Evolutionary conservation across 2,888 invertebrate species (phyloP).

Genomic region (Anaspis maculata): DNA sequence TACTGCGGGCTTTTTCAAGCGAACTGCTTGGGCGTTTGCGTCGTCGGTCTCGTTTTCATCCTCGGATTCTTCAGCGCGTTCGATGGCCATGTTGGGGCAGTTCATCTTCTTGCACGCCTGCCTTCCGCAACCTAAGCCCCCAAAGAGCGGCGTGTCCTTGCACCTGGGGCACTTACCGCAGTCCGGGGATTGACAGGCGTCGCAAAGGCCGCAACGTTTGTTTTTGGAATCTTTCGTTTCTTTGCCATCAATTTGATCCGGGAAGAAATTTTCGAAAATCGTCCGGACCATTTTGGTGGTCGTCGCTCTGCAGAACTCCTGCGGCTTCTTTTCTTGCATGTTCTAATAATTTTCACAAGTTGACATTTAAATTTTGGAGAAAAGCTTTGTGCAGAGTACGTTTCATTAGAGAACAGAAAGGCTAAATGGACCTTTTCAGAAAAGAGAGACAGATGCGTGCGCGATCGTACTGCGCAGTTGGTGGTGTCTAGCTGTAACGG

Average conservation of each 20-base stretch:
- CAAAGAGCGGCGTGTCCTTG: constrained; percentile 72
- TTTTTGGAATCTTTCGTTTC: constrained; percentile 53
- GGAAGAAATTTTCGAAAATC: constrained; percentile 72
- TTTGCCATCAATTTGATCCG: constrained; percentile 53
- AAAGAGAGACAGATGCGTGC: too few species aligned
- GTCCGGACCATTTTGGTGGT: constrained; percentile 68
- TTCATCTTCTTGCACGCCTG: constrained; percentile 43
- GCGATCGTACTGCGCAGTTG: too few species aligned
- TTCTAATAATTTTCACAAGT: too few species aligned
- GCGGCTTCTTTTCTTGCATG: too few species aligned
- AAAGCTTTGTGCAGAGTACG: too few species aligned
- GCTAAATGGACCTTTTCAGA: too few species aligned
- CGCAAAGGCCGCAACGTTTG: constrained; percentile 68
- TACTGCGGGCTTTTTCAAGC: too few species aligned
- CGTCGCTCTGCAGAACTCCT: constrained; percentile 59
- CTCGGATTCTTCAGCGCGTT: constrained; percentile 59
- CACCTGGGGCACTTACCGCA: constrained; percentile 69
- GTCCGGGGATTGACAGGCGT: constrained; percentile 67
- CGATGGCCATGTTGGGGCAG: constrained; percentile 73
- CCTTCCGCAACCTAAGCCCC: constrained; percentile 55
- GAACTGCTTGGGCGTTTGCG: too few species aligned
- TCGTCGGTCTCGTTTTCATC: constrained; percentile 61
- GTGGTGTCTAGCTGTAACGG: too few species aligned
- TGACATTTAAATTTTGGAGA: too few species aligned
- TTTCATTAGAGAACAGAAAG: too few species aligned